Evolutionary conservation across 1,140 invertebrate species (phyloP).

Genomic region (Heterodera schachtii): DNA sequence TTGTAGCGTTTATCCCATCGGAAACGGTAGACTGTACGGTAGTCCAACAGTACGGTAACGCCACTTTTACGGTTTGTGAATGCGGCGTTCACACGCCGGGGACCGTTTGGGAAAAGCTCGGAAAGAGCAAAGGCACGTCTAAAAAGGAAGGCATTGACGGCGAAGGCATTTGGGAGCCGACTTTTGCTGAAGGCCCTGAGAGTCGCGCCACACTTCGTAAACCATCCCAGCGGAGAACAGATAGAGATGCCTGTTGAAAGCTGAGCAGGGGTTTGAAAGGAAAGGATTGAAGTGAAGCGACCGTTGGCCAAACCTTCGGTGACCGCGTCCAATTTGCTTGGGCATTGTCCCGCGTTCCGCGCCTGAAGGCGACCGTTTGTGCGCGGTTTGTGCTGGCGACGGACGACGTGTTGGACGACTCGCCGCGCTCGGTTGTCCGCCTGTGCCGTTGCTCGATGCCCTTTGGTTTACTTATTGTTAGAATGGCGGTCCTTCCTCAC

Average conservation of each 20-base stretch:
- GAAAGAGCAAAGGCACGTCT: slow-evolving; percentile 31
- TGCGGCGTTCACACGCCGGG: slow-evolving; percentile 43
- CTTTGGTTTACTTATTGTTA: slow-evolving; percentile 14
- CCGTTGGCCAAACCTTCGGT: slow-evolving; percentile 36
- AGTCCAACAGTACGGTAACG: slow-evolving; percentile 41
- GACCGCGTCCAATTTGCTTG: slow-evolving; percentile 43
- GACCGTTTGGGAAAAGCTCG: slow-evolving; percentile 43
- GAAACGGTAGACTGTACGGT: slow-evolving; percentile 41
- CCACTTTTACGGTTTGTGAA: slow-evolving; percentile 42
- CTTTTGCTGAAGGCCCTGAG: slow-evolving; percentile 33
- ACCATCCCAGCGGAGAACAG: slow-evolving; percentile 45
- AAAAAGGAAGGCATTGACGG: not conserved
- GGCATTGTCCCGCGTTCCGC: slow-evolving; percentile 35
- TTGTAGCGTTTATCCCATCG: slow-evolving; percentile 43
- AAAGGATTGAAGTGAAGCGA: not conserved
- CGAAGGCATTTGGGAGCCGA: not conserved
- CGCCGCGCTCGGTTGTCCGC: not conserved
- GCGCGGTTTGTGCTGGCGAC: not conserved
- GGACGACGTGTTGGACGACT: not conserved
- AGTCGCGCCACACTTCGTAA: slow-evolving; percentile 45
- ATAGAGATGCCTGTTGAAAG: slow-evolving; percentile 47
- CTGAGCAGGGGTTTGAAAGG: slow-evolving; percentile 9
- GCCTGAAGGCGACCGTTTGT: not conserved
- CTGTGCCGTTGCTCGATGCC: not conserved
- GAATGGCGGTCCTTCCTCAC: not conserved